phyloP scores from a whole-genome alignment of 2,888 invertebrate genomes.

The Ecliptopera silaceata region DNA sequence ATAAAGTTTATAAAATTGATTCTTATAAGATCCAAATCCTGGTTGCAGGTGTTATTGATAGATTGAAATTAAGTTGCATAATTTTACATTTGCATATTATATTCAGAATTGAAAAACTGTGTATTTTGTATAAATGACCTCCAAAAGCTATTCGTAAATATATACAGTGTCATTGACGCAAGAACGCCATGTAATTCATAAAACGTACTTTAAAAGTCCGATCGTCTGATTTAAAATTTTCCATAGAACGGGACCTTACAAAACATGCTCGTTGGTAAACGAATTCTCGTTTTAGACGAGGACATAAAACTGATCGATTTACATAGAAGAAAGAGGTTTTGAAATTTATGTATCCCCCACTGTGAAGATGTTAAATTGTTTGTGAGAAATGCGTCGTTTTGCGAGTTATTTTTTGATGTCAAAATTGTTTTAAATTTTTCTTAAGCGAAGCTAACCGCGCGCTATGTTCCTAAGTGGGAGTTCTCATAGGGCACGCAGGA shows the following conservation, averaged over 20 bases:
- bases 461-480: conserved; percentile 60
- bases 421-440: conserved; percentile 17
- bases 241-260: conserved; percentile 48
- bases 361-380: conserved; percentile 59
- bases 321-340: conserved; percentile 49
- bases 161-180: conserved; percentile 34
- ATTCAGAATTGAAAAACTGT: background rate
- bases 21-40: too few relatives aligned
- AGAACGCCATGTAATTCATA: conserved; percentile 53
- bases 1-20: too few relatives aligned
- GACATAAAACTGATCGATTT: conserved; percentile 57
- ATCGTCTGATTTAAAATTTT: conserved; percentile 52
- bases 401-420: conserved; percentile 31
- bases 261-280: conserved; percentile 38
- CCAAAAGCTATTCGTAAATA: conserved; percentile 26
- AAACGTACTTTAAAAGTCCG: conserved; percentile 56
- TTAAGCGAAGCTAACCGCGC: conserved; percentile 19
- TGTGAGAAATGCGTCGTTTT: conserved; percentile 50
- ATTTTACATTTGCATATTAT: too few relatives aligned
- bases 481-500: conserved; percentile 69
- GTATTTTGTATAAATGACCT: conserved; percentile 13
- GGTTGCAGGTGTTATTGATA: too few relatives aligned
- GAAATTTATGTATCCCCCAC: conserved; percentile 53
- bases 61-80: too few relatives aligned
- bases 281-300: conserved; percentile 41